A percentile compares a stretch with the other conserved stretches of the same genome.
phyloP scores from a whole-genome alignment of 2,797 vertebrate species.

The Periophthalmus magnuspinnatus region DNA sequence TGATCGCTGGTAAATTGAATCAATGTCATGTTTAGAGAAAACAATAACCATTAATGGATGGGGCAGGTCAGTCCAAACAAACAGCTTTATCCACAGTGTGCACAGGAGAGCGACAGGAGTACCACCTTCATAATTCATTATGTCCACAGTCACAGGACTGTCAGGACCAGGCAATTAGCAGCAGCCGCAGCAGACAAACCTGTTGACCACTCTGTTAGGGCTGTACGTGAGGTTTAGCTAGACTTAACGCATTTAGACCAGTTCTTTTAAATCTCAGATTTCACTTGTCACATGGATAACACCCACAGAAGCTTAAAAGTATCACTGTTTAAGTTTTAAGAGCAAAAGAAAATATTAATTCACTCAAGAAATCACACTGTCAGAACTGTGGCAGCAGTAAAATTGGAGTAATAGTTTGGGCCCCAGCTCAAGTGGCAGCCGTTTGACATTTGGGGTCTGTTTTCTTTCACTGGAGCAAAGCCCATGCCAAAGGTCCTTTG shows the following conservation, averaged over 20 bases:
- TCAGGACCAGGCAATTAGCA: conserved; percentile 90
- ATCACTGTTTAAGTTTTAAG: not conserved
- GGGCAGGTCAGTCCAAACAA: conserved; percentile 85
- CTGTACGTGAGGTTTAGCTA: conserved; percentile 10
- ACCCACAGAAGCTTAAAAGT: not conserved
- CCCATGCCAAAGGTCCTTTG: conserved; percentile 28
- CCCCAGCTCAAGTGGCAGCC: conserved; percentile 18
- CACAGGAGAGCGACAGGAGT: conserved; percentile 47
- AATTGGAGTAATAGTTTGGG: conserved; percentile 23
- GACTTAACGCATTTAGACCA: conserved; percentile 28
- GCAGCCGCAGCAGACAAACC: conserved; percentile 82
- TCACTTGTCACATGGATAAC: not conserved
- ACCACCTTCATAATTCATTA: conserved; percentile 91
- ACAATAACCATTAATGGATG: conserved; percentile 99
- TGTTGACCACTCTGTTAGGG: conserved; percentile 61
- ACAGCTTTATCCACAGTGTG: conserved; percentile 80
- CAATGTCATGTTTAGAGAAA: conserved; percentile 99
- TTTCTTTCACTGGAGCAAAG: conserved; percentile 18
- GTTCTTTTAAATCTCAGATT: not conserved
- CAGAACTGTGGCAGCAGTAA: not conserved
- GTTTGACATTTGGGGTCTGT: conserved; percentile 36
- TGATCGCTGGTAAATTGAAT: conserved; percentile 99
- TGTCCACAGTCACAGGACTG: conserved; percentile 92
- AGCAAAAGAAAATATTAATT: conserved; percentile 3
- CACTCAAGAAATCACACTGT: not conserved